phyloP scores from a whole-genome alignment of 2,797 vertebrate species.

The Antennarius maculatus region DNA sequence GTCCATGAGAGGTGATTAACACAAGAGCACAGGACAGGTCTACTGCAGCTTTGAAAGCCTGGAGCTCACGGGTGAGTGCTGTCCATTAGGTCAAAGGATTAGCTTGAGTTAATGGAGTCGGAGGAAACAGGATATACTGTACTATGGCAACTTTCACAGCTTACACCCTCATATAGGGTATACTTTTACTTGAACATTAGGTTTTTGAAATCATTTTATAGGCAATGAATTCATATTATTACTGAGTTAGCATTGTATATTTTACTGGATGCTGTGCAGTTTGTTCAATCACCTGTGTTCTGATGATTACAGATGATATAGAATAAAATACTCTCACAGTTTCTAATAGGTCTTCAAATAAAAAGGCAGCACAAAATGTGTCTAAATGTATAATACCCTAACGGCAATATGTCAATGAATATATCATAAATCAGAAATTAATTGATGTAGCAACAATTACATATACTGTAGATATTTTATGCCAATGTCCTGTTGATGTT shows the following conservation, averaged over 20 bases:
- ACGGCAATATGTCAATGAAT: too few relatives aligned
- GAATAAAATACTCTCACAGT: too few relatives aligned
- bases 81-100: conserved; percentile 74
- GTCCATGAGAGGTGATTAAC: conserved; percentile 71
- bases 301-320: neutral
- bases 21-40: conserved; percentile 54
- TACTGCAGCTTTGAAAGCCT: conserved; percentile 59
- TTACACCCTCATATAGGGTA: neutral
- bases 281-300: neutral
- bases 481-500: neutral
- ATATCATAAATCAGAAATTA: too few relatives aligned
- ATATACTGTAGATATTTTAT: neutral
- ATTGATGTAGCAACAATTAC: neutral
- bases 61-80: conserved; percentile 54
- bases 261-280: too few relatives aligned
- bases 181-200: neutral
- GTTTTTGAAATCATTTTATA: conserved; percentile 13
- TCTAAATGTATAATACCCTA: neutral
- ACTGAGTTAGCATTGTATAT: neutral
- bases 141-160: conserved; percentile 42
- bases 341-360: neutral
- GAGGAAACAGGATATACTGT: conserved; percentile 50
- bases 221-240: conserved; percentile 1
- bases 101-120: conserved; percentile 68
- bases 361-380: neutral